Evolutionary conservation across 2,888 invertebrate genomes (phyloP), one percentile per base, ranked within the genome.

Genomic region (Melinopterus prodromus): DNA sequence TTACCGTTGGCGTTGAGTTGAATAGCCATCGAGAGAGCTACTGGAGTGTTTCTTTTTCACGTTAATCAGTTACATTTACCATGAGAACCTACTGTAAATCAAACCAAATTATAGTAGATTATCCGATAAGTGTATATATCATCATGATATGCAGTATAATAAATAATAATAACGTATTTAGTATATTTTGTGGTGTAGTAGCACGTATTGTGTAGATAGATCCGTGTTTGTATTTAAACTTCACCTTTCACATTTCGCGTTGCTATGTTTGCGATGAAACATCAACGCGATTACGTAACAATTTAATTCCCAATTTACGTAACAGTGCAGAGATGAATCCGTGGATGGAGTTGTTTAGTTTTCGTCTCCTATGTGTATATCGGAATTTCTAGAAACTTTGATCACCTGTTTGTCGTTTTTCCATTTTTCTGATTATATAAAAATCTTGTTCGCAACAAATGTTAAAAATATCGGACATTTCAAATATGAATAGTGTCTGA

Each of bases 11-110:
- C 53, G 53, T 53, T 53, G 53, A 53, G 53, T 53, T 53, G 53
- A 53, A 53, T 53, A 53, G 53, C 53, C 53, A 53, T 53, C 53
- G 53, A 53, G 53, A 53, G 53, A 53, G 53, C 53, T 53, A 53
- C 53, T 53, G 53, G 53, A 53, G 53, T 53, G 53, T 53, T 53
- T 12, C 53, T 53, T 53, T 53, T 53, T 7, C 53, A 53, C 53
- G 53, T 12, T 53, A 2, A 53, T 53, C 53, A 53, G 12, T 53
- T 53, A 12, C 53, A 53, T 53, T 53, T 12, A 53, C 53, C 53
- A 53, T 12, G 53, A 53, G 53, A 53, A 53, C 5, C 12, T 12
- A 53, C 53, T 53, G 53, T 53, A 53, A 53, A 53, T 53, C 53
- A 53, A 7, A 9, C 3, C 2, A 53, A 53, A 53, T 53, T 53